phyloP scores from a whole-genome alignment of 2,888 invertebrate genomes.

The Drosophila meridionalis region DNA sequence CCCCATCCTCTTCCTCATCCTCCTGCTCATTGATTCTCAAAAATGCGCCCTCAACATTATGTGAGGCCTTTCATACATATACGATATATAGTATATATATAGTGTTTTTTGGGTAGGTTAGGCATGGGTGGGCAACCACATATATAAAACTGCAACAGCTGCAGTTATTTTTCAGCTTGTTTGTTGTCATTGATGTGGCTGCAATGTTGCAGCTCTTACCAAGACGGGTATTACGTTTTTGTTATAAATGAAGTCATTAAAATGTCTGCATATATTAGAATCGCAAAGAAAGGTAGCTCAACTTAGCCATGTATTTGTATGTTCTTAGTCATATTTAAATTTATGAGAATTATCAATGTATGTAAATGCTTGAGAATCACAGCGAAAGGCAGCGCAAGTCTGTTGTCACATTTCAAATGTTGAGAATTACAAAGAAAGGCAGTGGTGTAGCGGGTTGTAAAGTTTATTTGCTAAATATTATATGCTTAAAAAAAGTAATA shows the following conservation, averaged over 20 bases:
- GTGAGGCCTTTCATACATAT: constrained; percentile 31
- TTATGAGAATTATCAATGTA: not conserved
- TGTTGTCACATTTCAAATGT: not conserved
- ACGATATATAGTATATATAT: constrained; percentile 7
- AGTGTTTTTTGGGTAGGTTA: constrained; percentile 4
- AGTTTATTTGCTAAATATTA: not conserved
- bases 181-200: constrained; percentile 63
- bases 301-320: not conserved
- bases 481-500: no score
- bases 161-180: constrained; percentile 75
- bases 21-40: constrained; percentile 37
- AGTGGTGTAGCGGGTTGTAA: not conserved
- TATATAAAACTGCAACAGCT: constrained; percentile 80
- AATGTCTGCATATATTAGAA: not conserved
- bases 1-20: constrained; percentile 3
- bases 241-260: not conserved
- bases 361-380: not conserved
- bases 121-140: constrained; percentile 51
- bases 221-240: not conserved
- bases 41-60: constrained; percentile 52
- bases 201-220: constrained; percentile 27
- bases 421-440: not conserved
- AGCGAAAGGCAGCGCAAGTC: not conserved
- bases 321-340: not conserved
- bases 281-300: not conserved